A percentile compares a stretch with the other conserved stretches of the same genome.
These are phyloP conservation scores for Selene dorsalis DNA, from an alignment of 2,797 vertebrate species.

Conservation along the genomic window DNA sequence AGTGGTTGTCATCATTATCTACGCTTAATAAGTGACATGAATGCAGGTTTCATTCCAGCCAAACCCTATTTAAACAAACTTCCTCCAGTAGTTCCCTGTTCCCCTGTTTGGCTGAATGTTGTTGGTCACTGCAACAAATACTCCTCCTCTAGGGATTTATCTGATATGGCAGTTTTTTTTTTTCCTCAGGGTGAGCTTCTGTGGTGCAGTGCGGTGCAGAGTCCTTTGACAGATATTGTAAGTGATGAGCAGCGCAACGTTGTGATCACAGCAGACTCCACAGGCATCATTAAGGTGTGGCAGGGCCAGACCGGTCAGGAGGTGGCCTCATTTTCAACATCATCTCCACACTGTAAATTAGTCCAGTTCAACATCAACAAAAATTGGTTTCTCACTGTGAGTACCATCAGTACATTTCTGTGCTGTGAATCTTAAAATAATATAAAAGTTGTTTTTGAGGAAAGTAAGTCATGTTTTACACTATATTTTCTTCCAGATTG, in stretches of 20 bases:
- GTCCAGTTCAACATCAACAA: constrained; percentile 69
- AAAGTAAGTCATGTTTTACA: not conserved
- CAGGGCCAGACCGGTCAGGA: constrained; percentile 76
- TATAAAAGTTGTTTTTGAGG: not conserved
- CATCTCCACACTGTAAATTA: constrained; percentile 66
- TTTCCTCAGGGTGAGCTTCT: constrained; percentile 76
- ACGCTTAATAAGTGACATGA: not conserved
- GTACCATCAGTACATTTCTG: constrained; percentile 9
- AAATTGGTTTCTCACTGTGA: constrained; percentile 80
- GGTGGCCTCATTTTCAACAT: constrained; percentile 72
- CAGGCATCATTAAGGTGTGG: constrained; percentile 80
- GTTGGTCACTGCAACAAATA: not conserved
- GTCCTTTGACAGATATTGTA: constrained; percentile 75
- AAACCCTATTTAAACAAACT: not conserved
- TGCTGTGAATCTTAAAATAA: not conserved
- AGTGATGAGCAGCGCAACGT: constrained; percentile 71
- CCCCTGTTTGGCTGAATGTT: too few species aligned
- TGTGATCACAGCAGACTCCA: constrained; percentile 78
- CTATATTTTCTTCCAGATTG: constrained; percentile 67
- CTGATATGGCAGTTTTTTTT: not conserved
- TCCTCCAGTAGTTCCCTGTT: not conserved
- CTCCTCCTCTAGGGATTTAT: not conserved
- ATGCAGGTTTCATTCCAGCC: constrained; percentile 5
- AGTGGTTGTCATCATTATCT: not conserved
- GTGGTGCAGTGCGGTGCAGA: constrained; percentile 83